Evolutionary conservation across 2,113 vertebrate species (phyloP).

Genomic region (Anguilla rostrata): DNA sequence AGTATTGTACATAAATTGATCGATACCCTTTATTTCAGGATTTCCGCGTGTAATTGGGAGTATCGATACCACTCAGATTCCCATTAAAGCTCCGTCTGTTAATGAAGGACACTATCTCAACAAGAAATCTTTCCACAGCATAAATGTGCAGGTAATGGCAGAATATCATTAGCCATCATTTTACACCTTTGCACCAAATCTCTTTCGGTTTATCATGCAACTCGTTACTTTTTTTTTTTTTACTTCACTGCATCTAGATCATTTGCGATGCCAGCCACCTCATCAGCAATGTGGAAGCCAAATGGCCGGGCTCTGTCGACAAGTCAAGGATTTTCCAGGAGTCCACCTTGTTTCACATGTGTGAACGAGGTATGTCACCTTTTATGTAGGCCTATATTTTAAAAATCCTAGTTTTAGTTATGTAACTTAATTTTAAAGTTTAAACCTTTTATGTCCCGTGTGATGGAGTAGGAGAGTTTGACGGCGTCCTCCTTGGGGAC

Average conservation of each 20-base stretch:
- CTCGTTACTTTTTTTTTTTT: too few species aligned
- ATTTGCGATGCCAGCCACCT: background rate
- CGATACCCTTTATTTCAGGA: constrained; percentile 13
- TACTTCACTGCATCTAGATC: too few species aligned
- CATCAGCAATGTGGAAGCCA: background rate
- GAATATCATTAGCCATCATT: background rate
- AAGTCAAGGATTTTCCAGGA: background rate
- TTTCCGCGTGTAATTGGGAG: constrained; percentile 16
- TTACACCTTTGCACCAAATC: constrained; percentile 1
- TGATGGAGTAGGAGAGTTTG: background rate
- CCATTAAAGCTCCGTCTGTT: constrained; percentile 14
- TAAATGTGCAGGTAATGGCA: constrained; percentile 32
- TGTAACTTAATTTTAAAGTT: background rate
- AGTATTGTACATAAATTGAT: background rate
- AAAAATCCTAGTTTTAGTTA: background rate
- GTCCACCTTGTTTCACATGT: background rate
- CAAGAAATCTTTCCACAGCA: constrained; percentile 6
- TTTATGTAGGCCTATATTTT: background rate
- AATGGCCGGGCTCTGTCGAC: too few species aligned
- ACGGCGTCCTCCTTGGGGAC: background rate
- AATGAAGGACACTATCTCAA: constrained; percentile 29
- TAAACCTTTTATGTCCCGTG: too few species aligned
- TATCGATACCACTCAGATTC: constrained; percentile 10
- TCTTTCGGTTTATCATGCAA: background rate
- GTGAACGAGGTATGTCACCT: background rate